Conservation (phyloP, 2,797 vertebrate genomes). For the Arnoldichthys spilopterus region DNA sequence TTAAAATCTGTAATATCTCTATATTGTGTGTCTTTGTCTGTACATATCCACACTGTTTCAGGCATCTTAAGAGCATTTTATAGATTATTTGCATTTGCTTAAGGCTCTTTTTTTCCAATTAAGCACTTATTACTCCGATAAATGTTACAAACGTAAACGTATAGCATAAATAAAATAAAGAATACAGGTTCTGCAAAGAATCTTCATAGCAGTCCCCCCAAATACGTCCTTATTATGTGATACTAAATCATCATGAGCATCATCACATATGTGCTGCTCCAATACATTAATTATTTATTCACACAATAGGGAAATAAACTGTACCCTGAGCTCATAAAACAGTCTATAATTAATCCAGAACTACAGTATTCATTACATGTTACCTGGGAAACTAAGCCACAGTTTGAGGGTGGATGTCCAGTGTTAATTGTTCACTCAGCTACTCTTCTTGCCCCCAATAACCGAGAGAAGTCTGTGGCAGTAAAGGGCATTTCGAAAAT, state of each 20-base stretch:
- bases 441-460: conserved; percentile 2
- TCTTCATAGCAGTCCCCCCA: background rate
- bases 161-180: too few relatives aligned
- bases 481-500: conserved; percentile 1
- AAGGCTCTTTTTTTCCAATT: too few relatives aligned
- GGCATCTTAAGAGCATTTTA: too few relatives aligned
- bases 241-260: background rate
- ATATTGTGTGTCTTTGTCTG: too few relatives aligned
- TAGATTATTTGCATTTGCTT: too few relatives aligned
- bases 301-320: background rate
- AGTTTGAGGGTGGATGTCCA: background rate
- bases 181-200: too few relatives aligned
- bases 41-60: too few relatives aligned
- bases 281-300: conserved; percentile 5
- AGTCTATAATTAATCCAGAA: background rate
- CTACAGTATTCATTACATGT: background rate
- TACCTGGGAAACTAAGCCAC: conserved; percentile 4
- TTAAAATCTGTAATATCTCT: too few relatives aligned
- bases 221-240: background rate
- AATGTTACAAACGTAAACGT: too few relatives aligned
- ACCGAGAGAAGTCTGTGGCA: background rate
- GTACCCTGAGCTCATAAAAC: background rate
- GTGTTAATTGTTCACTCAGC: conserved; percentile 5
- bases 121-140: too few relatives aligned
- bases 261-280: background rate